phyloP scores from a whole-genome alignment of 1,140 invertebrate genomes.

The Ectropis grisescens region DNA sequence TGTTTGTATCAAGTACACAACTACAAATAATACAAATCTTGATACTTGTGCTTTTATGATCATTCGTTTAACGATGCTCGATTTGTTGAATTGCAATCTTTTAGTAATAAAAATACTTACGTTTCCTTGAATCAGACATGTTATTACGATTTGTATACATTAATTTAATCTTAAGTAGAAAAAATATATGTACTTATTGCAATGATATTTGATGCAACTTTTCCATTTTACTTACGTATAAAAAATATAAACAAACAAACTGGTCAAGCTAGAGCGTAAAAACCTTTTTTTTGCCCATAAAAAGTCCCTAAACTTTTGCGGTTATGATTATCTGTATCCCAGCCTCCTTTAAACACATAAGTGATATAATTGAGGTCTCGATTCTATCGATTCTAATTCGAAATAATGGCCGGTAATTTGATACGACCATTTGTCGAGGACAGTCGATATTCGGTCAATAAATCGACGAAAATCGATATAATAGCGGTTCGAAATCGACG shows the following conservation, averaged over 20 bases:
- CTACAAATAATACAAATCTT: no score
- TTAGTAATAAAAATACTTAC: no score
- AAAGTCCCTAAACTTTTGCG: conserved; percentile 32
- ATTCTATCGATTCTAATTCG: conserved; percentile 66
- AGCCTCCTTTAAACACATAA: conserved; percentile 67
- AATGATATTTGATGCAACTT: no score
- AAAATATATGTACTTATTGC: no score
- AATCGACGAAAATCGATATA: conserved; percentile 64
- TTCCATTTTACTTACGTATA: no score
- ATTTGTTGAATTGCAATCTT: no score
- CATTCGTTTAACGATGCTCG: no score
- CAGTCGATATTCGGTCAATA: conserved; percentile 66
- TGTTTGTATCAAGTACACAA: no score
- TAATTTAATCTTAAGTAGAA: no score
- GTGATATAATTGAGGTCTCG: conserved; percentile 66
- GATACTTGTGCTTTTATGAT: no score
- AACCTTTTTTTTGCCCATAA: conserved; percentile 1
- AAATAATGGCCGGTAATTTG: conserved; percentile 66
- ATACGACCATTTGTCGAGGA: conserved; percentile 58
- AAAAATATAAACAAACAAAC: neutral
- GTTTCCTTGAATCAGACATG: no score
- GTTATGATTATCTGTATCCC: conserved; percentile 53
- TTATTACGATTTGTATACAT: no score
- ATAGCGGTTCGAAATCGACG: conserved; percentile 53
- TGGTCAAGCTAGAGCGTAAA: neutral